Evolutionary conservation across 2,113 vertebrate species (phyloP), one percentile per base, ranked within the genome.

Genomic region (Garra rufa): DNA sequence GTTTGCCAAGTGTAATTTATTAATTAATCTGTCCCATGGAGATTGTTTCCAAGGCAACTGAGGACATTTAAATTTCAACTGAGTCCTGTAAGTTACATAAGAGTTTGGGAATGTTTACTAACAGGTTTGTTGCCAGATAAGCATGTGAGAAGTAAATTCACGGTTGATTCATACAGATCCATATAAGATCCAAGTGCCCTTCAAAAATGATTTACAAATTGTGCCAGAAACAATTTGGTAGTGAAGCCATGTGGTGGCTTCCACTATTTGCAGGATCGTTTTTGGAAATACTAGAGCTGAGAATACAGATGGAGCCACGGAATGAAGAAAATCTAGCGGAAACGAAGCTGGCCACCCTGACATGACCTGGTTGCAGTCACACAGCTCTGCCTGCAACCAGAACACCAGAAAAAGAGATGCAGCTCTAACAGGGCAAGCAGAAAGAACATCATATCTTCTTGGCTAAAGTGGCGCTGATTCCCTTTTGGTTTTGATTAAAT

Each of bases 61-160:
- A 91, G 88, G 83, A 91, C 89, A 88, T 90, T 89, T 85, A 75
- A 24, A 90, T 63, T 91, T 91, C 88, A 92, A 91, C 87, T 4
- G n/a, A 61, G 79, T 85, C 85, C 82, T 86, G 78, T 84, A 28
- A 70, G 34, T 65, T 88, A 88, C 87, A 88, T 89, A 50, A 65
- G 61, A 89, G 48, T 82, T 84, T 38, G 2, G 80, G 88, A 83
- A 73, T 85, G 43, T 76, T 48, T n/a, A 28, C 6, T 46, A 11
- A 13, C 26, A 17, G 21, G 10, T 13, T 43, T 83, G 73, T 15
- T 82, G 21, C 19, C 24, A 82, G 46, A 26, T 52, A 26, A n/a
- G 10, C n/a, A 19, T 69, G 65, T 38, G 30, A 67, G 17, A 38
- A 34, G 19, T 1, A 69, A 30, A 34, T 34, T 17, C 19, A 61